These are phyloP conservation scores for Ptychadena robeensis DNA, from an alignment of 2,797 vertebrate genomes.

Conservation along the genomic window DNA sequence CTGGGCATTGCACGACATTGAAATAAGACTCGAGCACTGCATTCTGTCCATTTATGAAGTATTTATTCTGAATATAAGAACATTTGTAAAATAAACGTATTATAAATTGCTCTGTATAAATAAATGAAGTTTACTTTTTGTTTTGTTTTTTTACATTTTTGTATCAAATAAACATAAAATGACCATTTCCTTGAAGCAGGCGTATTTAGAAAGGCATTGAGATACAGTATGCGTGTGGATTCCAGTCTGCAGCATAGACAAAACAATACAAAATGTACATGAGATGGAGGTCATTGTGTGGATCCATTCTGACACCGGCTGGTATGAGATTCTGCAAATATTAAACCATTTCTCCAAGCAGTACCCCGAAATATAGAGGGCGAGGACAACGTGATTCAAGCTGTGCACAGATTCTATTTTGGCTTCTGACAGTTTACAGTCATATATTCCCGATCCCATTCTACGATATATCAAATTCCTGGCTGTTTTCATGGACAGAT, in stretches of 20 bases:
- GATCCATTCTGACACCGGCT: constrained; percentile 70
- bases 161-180: constrained; percentile 77
- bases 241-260: constrained; percentile 51
- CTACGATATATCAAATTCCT: not conserved
- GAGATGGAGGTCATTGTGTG: constrained; percentile 62
- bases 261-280: constrained; percentile 67
- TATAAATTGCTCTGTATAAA: constrained; percentile 87
- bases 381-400: too few species aligned
- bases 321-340: constrained; percentile 57
- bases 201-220: constrained; percentile 68
- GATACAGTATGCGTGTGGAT: constrained; percentile 59
- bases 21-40: constrained; percentile 13
- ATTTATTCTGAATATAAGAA: constrained; percentile 86
- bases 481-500: not conserved
- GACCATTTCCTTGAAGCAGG: constrained; percentile 76
- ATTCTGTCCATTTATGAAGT: constrained; percentile 74
- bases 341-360: constrained; percentile 49
- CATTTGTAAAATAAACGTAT: constrained; percentile 81
- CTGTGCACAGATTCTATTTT: too few species aligned
- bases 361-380: constrained; percentile 7
- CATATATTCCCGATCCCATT: too few species aligned
- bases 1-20: not conserved
- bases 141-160: constrained; percentile 73
- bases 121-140: constrained; percentile 74
- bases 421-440: too few species aligned